Conservation (phyloP, 2,113 vertebrate species). For the Myrmecophaga tridactyla region DNA sequence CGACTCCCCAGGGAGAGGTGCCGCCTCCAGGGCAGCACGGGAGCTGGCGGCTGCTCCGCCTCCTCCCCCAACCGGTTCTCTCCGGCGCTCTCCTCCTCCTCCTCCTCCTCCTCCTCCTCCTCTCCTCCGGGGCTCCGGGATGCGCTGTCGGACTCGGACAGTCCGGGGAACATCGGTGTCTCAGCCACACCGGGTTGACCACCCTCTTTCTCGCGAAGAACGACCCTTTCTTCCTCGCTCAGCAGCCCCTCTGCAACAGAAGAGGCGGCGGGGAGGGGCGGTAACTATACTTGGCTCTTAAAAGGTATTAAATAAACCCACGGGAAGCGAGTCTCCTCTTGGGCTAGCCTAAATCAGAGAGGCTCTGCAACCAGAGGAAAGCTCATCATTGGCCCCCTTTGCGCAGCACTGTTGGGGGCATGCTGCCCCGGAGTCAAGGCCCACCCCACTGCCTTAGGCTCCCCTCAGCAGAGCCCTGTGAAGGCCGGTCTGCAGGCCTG, state of each 20-base stretch:
- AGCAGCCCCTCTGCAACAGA: slow-evolving; percentile 61
- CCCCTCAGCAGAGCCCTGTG: neutral
- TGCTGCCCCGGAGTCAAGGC: neutral
- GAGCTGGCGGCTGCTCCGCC: neutral
- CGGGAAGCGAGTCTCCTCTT: neutral
- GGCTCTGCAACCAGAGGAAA: neutral
- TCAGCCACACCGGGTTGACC: neutral
- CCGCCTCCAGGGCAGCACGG: slow-evolving; percentile 66
- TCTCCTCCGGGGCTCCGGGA: slow-evolving; percentile 28
- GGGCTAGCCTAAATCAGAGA: neutral
- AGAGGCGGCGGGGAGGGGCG: neutral
- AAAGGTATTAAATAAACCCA: neutral
- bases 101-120: slow-evolving; percentile 17
- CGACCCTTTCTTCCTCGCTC: slow-evolving; percentile 23
- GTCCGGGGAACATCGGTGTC: neutral
- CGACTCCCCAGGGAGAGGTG: slow-evolving; percentile 62
- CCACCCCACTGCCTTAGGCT: neutral
- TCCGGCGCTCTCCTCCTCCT: slow-evolving; percentile 35
- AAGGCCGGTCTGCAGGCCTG: neutral
- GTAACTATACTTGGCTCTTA: neutral
- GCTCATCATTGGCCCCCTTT: neutral
- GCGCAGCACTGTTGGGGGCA: neutral
- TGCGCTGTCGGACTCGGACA: slow-evolving; percentile 8
- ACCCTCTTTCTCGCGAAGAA: neutral
- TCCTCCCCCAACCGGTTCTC: slow-evolving; percentile 35